Evolutionary conservation across 1,140 invertebrate genomes (phyloP).

Genomic region (Araneus ventricosus): DNA sequence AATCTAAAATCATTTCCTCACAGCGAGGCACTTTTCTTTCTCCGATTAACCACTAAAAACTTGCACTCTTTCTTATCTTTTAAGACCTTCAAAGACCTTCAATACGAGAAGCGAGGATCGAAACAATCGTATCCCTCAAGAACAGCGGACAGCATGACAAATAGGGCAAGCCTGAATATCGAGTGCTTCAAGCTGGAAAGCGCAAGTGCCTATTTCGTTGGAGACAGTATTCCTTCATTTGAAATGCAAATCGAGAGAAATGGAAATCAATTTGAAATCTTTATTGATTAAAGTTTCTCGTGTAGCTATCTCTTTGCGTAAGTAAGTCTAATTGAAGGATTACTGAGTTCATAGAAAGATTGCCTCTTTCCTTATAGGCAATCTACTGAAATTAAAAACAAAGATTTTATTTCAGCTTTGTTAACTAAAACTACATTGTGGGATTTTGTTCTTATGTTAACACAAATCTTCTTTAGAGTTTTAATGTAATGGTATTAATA

Average conservation of each 20-base stretch:
- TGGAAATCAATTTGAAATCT: slow-evolving; percentile 38
- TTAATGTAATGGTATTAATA: too few relatives aligned
- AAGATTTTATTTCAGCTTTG: too few relatives aligned
- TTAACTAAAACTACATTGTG: too few relatives aligned
- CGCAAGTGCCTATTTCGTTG: background rate
- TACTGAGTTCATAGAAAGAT: background rate
- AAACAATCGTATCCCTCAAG: background rate
- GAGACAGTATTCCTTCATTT: background rate
- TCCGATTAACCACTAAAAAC: background rate
- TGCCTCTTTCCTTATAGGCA: too few relatives aligned
- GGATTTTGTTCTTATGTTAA: too few relatives aligned
- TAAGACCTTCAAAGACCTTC: background rate
- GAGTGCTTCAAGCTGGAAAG: background rate
- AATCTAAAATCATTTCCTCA: background rate
- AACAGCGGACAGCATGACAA: background rate
- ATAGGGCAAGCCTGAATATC: background rate
- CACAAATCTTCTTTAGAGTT: too few relatives aligned
- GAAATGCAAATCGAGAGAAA: slow-evolving; percentile 34
- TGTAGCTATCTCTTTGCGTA: background rate
- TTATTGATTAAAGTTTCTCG: background rate
- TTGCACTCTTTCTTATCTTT: background rate
- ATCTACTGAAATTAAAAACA: too few relatives aligned
- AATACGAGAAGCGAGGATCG: background rate
- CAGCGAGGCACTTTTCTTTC: background rate
- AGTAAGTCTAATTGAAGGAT: background rate